Evolutionary conservation across 2,113 vertebrate species (phyloP).

Genomic region (Bucco capensis): DNA sequence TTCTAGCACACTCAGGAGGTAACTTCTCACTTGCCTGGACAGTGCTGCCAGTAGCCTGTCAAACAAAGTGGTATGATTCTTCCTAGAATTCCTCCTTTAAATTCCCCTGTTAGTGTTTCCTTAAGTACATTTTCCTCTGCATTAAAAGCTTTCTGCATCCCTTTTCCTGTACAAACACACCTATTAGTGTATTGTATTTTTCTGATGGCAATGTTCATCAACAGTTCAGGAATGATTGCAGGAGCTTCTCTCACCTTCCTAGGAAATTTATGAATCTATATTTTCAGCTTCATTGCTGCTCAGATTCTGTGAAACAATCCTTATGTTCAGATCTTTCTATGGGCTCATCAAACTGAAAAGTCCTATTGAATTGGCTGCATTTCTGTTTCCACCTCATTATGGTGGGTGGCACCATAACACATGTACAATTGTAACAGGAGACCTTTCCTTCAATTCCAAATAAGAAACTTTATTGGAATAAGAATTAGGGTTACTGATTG

Average conservation of each 20-base stretch:
- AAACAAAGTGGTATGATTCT: not conserved
- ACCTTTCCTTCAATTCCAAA: not conserved
- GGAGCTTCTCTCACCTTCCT: conserved; percentile 2
- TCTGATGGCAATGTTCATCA: conserved; percentile 5
- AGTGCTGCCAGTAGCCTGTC: not conserved
- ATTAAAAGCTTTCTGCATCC: not conserved
- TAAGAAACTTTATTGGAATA: conserved; percentile 15
- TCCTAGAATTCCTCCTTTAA: not conserved
- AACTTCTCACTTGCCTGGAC: not conserved
- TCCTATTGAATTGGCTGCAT: conserved; percentile 48
- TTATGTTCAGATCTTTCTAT: conserved; percentile 51
- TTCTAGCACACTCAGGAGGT: not conserved
- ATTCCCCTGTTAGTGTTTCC: not conserved
- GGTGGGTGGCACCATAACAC: conserved; percentile 47
- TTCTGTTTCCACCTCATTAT: conserved; percentile 44
- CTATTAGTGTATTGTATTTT: not conserved
- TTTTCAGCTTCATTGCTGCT: conserved; percentile 65
- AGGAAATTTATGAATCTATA: conserved; percentile 55
- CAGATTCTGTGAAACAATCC: conserved; percentile 66
- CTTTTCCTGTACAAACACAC: not conserved
- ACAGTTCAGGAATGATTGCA: not conserved
- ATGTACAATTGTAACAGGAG: conserved; percentile 15
- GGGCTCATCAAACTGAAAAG: conserved; percentile 48
- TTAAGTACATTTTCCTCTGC: not conserved
- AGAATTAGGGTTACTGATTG: not conserved